Conservation (phyloP, 2,888 invertebrate species). For the Epirrhoe alternata region DNA sequence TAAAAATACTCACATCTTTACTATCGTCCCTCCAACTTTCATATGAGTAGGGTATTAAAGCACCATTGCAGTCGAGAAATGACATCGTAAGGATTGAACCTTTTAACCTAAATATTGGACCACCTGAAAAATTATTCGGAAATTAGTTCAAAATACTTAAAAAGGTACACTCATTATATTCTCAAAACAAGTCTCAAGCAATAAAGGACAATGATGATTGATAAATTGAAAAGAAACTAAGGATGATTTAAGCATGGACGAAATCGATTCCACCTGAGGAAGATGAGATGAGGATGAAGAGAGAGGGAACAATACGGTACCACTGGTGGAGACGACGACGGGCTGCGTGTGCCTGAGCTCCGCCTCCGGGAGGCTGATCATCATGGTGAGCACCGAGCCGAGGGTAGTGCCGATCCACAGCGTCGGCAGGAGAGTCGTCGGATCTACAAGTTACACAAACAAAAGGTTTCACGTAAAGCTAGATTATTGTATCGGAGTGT, state of each 20-base stretch:
- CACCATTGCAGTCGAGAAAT: slow-evolving; percentile 98
- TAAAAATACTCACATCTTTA: slow-evolving; percentile 81
- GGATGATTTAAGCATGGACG: no score
- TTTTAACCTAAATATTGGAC: slow-evolving; percentile 97
- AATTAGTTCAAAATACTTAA: not conserved
- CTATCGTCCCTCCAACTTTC: slow-evolving; percentile 97
- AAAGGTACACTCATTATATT: no score
- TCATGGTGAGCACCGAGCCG: slow-evolving; percentile 97
- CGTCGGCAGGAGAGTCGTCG: slow-evolving; percentile 92
- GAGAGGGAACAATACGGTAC: slow-evolving; percentile 65
- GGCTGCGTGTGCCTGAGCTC: slow-evolving; percentile 94
- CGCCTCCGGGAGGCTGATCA: slow-evolving; percentile 92
- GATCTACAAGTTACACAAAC: slow-evolving; percentile 85
- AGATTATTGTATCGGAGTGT: not conserved
- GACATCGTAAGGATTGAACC: slow-evolving; percentile 97
- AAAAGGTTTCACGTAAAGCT: not conserved
- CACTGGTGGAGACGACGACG: slow-evolving; percentile 94
- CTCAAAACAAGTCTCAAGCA: no score
- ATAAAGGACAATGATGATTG: no score
- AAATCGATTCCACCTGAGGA: no score
- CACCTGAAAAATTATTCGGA: slow-evolving; percentile 86
- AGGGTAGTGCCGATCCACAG: slow-evolving; percentile 99
- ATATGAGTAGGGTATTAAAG: slow-evolving; percentile 94
- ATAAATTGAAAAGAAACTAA: no score
- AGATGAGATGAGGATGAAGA: no score